phyloP scores from a whole-genome alignment of 2,888 invertebrate genomes.

The Pandemis corylana region DNA sequence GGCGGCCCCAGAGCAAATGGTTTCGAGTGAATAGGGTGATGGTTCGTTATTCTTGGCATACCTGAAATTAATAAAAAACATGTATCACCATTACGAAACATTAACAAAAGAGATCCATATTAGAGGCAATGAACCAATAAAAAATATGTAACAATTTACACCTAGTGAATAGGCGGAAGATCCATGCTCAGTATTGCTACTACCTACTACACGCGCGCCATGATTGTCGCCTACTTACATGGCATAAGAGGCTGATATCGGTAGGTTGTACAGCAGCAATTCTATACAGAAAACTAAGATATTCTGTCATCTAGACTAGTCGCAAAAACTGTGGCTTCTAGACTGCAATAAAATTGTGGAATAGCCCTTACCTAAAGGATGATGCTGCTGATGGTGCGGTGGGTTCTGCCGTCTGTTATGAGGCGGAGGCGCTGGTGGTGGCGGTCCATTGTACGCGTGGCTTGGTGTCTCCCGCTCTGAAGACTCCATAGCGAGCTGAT shows the following conservation, averaged over 20 bases:
- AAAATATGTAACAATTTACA: too few species aligned
- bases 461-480: constrained; percentile 86
- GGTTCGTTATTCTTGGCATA: constrained; percentile 80
- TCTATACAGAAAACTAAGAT: too few species aligned
- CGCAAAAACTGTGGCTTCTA: neutral
- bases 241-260: too few species aligned
- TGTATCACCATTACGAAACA: neutral
- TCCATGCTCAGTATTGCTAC: too few species aligned
- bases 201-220: too few species aligned
- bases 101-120: neutral
- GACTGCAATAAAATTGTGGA: neutral
- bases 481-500: constrained; percentile 90
- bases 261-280: too few species aligned
- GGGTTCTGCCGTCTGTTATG: constrained; percentile 91
- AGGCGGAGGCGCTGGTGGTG: constrained; percentile 86
- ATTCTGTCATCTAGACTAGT: too few species aligned
- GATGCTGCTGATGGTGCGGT: constrained; percentile 86
- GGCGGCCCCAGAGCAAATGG: constrained; percentile 77
- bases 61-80: constrained; percentile 59
- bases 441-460: constrained; percentile 81
- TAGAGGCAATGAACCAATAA: neutral
- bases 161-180: too few species aligned
- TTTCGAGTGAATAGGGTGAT: constrained; percentile 80
- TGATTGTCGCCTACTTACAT: too few species aligned
- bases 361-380: constrained; percentile 69